These are phyloP conservation scores for Lithophane leautieri DNA, from an alignment of 2,888 invertebrate genomes.

Conservation along the genomic window DNA sequence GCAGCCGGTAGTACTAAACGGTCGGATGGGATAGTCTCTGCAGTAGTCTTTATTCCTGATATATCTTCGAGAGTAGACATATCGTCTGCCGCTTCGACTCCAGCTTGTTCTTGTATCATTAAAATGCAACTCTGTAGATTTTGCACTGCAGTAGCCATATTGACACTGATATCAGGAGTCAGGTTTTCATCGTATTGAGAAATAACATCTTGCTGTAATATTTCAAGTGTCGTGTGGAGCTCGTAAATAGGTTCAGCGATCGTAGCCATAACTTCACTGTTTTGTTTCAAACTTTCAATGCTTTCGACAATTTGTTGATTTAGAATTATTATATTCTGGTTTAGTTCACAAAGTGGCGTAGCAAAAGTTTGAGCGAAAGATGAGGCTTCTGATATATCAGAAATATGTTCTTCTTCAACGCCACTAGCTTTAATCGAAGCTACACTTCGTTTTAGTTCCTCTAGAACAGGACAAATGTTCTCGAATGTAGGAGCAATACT, in stretches of 20 bases:
- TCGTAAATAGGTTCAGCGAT: slow-evolving; percentile 87
- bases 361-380: slow-evolving; percentile 83
- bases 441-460: slow-evolving; percentile 81
- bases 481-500: slow-evolving; percentile 74
- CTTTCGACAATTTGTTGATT: slow-evolving; percentile 83
- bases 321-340: slow-evolving; percentile 79
- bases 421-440: slow-evolving; percentile 73
- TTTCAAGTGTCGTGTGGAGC: slow-evolving; percentile 83
- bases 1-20: slow-evolving; percentile 77
- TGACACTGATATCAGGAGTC: slow-evolving; percentile 74
- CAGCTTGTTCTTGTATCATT: slow-evolving; percentile 85
- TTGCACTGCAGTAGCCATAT: slow-evolving; percentile 82
- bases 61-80: slow-evolving; percentile 91
- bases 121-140: slow-evolving; percentile 85
- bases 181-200: slow-evolving; percentile 83
- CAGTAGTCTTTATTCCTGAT: slow-evolving; percentile 90
- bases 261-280: slow-evolving; percentile 76
- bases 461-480: slow-evolving; percentile 81
- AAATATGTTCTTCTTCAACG: slow-evolving; percentile 73
- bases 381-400: slow-evolving; percentile 82
- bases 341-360: slow-evolving; percentile 81
- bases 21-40: slow-evolving; percentile 85
- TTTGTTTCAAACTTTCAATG: slow-evolving; percentile 76
- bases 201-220: slow-evolving; percentile 85
- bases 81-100: slow-evolving; percentile 87